Percentiles rank a stretch among this genome's conserved stretches.
Evolutionary conservation across 23 tunicate genomes (phyloP).

Genomic region (Botrylloides violaceus): DNA sequence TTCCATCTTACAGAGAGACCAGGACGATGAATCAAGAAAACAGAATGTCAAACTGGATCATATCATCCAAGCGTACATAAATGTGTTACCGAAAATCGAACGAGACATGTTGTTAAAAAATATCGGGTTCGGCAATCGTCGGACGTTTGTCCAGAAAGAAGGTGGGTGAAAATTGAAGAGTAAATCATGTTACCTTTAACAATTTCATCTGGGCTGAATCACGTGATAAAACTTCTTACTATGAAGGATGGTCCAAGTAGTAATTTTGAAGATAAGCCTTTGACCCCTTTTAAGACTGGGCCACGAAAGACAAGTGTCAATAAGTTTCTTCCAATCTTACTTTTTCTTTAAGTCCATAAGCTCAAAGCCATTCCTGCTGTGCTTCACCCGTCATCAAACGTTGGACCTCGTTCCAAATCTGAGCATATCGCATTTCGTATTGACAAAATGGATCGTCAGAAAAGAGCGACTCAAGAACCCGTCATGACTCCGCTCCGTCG

Average conservation of each 20-base stretch:
- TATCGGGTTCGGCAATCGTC: constrained; percentile 8
- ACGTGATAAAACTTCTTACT: too few species aligned
- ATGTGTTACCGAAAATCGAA: constrained; percentile 36
- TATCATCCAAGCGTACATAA: constrained; percentile 43
- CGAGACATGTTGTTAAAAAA: constrained; percentile 29
- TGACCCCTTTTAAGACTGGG: too few species aligned
- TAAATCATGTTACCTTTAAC: too few species aligned
- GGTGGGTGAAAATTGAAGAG: constrained; percentile 21
- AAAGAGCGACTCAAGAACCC: background rate
- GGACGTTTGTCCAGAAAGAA: constrained; percentile 33
- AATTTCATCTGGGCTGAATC: too few species aligned
- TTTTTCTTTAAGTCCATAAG: constrained; percentile 29
- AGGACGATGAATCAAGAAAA: constrained; percentile 20
- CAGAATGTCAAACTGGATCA: constrained; percentile 37
- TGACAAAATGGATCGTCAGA: constrained; percentile 17
- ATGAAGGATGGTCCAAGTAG: too few species aligned
- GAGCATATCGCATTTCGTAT: constrained; percentile 25
- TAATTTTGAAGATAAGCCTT: too few species aligned
- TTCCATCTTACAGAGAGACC: constrained; percentile 31
- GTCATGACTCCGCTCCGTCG: constrained; percentile 53
- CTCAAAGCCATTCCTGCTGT: constrained; percentile 39
- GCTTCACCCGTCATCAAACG: constrained; percentile 21
- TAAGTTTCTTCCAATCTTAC: too few species aligned
- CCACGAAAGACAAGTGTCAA: too few species aligned
- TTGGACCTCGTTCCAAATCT: constrained; percentile 43